A percentile compares a stretch with the other conserved stretches of the same genome.
phyloP scores from a whole-genome alignment of 2,113 vertebrate species.

The Prunella himalayana region DNA sequence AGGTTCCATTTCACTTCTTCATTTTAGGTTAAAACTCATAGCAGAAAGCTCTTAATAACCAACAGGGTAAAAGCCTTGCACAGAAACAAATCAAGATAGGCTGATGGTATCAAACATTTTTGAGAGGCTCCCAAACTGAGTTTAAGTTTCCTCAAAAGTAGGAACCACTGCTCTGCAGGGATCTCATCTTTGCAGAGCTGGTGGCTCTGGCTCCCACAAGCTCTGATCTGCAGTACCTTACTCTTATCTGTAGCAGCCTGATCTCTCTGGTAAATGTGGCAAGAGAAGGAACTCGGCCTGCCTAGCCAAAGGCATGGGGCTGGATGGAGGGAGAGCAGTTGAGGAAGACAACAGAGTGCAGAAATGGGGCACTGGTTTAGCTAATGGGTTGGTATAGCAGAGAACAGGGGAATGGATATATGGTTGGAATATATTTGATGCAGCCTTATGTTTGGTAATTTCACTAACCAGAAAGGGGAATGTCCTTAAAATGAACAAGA shows the following conservation, averaged over 20 bases:
- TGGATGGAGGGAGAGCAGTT: background rate
- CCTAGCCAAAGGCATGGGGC: background rate
- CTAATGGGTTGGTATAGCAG: background rate
- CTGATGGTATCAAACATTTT: background rate
- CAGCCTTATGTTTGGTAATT: background rate
- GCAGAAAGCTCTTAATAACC: background rate
- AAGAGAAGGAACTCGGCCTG: background rate
- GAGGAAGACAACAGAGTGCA: background rate
- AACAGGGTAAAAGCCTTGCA: background rate
- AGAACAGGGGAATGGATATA: accelerated
- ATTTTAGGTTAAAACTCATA: background rate
- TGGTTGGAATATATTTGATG: background rate
- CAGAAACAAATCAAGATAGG: background rate
- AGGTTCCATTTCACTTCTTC: background rate
- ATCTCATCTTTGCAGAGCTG: background rate
- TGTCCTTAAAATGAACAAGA: background rate
- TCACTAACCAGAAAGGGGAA: background rate
- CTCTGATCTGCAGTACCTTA: background rate
- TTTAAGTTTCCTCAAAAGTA: background rate
- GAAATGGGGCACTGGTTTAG: background rate
- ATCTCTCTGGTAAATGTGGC: background rate
- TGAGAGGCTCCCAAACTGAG: background rate
- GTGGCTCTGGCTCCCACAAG: background rate
- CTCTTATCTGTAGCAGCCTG: background rate
- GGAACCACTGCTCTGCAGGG: background rate